Base-by-base conservation (phyloP, 2,113 vertebrate genomes). In the Sinocyclocheilus anshuiensis region DNA sequence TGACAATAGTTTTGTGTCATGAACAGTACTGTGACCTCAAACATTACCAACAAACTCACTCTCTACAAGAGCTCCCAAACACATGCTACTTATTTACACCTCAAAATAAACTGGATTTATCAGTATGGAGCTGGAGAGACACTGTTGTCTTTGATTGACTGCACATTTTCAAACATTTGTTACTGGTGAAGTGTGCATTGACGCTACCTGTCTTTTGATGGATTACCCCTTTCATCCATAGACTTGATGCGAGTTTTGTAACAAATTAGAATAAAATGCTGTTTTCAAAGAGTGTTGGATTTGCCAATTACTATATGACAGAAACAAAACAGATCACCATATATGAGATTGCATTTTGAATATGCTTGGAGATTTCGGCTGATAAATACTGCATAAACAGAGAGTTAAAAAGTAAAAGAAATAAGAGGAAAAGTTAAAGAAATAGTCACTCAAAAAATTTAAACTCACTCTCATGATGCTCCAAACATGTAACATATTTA, bases 71-170 rank as follows among this genome's bases (percentile, higher is more conserved):
- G 4, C 7, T 20, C 2, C 15, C 15, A 77, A 18, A 53, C 75
- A 77, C 50, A 57, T 12, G 50, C 26, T 55, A 13, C 18, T 36
- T 78, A 2, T 78, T 65, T 65, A 18, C 36, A 45, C 2, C 9
- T 45, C 9, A 45, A 45, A 13, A 45, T 24, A 65, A 65, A 29
- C 79, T 24, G 55, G 33, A 42, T 61, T 24, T 42, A 61, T 80
- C 77, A 59, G 55, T n/a, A 42, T 61, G 76, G 50, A 77, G 76
- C 36, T 26, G 13, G 39, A 67, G 20, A 57, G 39, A 48, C 39
- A 26, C 39, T 26, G 39, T 48, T 65, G 79, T 67, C 79, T 67
- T 67, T 67, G 79, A 81, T 81, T 81, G 79, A 81, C 79, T 45
- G 78, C 13, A 61, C 20, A 77, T 80, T 63, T 80, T 63, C 36